A percentile compares a stretch with the other conserved stretches of the same genome.
These are phyloP conservation scores for Meliscaeva auricollis DNA, from an alignment of 2,888 invertebrate genomes.

Conservation along the genomic window DNA sequence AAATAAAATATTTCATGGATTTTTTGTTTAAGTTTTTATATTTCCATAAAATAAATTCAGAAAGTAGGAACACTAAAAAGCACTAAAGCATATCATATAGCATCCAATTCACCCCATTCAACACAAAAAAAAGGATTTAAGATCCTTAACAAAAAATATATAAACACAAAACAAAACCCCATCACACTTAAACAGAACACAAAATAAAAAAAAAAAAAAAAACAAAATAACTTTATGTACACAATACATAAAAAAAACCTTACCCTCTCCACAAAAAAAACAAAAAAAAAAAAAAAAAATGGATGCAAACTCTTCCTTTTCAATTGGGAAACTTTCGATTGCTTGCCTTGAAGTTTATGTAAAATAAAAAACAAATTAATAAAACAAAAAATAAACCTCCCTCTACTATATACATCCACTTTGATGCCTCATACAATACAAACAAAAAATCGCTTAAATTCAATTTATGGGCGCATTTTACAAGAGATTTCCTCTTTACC, in stretches of 20 bases:
- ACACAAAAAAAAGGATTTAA: slow-evolving; percentile 44
- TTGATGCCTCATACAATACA: neutral
- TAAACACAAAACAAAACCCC: neutral
- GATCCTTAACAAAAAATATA: slow-evolving; percentile 4
- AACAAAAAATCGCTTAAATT: slow-evolving; percentile 43
- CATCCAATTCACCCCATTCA: slow-evolving; percentile 36
- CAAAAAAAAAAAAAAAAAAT: neutral
- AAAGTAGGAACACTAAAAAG: slow-evolving; percentile 11
- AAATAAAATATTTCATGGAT: neutral
- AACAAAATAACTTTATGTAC: slow-evolving; percentile 41
- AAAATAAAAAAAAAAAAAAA: slow-evolving; percentile 13
- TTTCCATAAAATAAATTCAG: slow-evolving; percentile 6
- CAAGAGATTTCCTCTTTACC: slow-evolving; percentile 34
- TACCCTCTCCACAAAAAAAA: neutral
- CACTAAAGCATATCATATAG: slow-evolving; percentile 35
- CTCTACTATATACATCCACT: neutral
- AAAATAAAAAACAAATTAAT: too few species aligned
- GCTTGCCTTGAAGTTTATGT: neutral
- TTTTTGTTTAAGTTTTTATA: neutral
- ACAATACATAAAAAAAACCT: neutral
- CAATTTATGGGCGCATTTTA: slow-evolving; percentile 56
- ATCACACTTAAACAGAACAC: slow-evolving; percentile 30
- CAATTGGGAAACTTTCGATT: slow-evolving; percentile 54
- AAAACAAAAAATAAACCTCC: too few species aligned
- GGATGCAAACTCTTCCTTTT: slow-evolving; percentile 1